Conservation (phyloP, 2,888 invertebrate species). For the Cordylochernes scorpioides region DNA sequence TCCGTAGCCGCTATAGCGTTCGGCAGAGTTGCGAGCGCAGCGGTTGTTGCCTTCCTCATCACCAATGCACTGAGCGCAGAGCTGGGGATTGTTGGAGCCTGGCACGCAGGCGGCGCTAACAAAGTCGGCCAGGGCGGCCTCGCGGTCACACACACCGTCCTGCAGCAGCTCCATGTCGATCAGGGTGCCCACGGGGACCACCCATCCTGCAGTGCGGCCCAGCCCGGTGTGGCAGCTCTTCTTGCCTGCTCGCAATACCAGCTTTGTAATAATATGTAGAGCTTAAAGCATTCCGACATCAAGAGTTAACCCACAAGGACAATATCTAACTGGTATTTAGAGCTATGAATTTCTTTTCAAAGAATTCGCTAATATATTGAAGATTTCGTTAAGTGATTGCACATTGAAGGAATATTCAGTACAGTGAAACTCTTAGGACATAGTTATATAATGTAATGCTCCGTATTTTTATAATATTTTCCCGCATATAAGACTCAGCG, state of each 20-base stretch:
- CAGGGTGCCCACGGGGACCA: slow-evolving; percentile 30
- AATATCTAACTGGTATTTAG: too few relatives aligned
- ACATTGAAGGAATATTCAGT: too few relatives aligned
- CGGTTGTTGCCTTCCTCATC: slow-evolving; percentile 18
- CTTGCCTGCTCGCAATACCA: slow-evolving; percentile 36
- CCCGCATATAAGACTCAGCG: too few relatives aligned
- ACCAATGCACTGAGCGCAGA: slow-evolving; percentile 18
- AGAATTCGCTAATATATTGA: too few relatives aligned
- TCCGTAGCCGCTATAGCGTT: slow-evolving; percentile 29
- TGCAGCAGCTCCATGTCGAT: slow-evolving; percentile 1
- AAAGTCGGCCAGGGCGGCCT: slow-evolving; percentile 15
- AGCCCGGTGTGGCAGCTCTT: slow-evolving; percentile 66
- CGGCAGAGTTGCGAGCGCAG: slow-evolving; percentile 10
- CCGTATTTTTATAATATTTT: too few relatives aligned
- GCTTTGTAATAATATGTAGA: too few relatives aligned
- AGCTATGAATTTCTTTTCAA: too few relatives aligned
- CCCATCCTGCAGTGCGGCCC: slow-evolving; percentile 64
- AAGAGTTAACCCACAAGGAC: too few relatives aligned
- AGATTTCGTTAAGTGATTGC: too few relatives aligned
- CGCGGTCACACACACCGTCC: slow-evolving; percentile 5
- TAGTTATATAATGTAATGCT: too few relatives aligned
- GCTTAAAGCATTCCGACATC: too few relatives aligned
- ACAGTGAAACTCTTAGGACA: too few relatives aligned
- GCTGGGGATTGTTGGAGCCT: slow-evolving; percentile 27
- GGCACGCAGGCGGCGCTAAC: slow-evolving; percentile 20